These are phyloP conservation scores for Lordiphosa collinella DNA, from an alignment of 1,140 invertebrate species.

Conservation along the genomic window DNA sequence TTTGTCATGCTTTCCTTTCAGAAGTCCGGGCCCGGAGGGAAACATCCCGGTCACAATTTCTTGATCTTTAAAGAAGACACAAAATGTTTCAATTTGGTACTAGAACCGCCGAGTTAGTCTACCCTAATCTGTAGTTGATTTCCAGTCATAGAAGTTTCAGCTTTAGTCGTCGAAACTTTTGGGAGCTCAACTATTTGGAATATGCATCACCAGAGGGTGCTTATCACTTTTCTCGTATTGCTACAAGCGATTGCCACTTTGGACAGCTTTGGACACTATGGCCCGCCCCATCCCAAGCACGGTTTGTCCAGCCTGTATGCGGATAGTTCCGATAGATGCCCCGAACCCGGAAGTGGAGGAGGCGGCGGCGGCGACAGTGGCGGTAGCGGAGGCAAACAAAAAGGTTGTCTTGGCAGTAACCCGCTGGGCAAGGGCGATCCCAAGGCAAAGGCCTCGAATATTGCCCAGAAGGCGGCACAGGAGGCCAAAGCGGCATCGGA, in stretches of 20 bases:
- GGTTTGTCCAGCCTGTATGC: conserved; percentile 13
- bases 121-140: no score
- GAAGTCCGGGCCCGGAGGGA: no score
- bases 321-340: conserved; percentile 5
- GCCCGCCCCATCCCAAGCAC: neutral
- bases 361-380: neutral
- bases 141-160: no score
- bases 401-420: neutral
- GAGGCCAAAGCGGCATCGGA: conserved; percentile 84
- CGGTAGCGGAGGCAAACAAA: neutral
- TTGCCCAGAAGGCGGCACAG: conserved; percentile 84
- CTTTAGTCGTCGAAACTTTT: neutral
- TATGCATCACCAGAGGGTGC: conserved; percentile 17
- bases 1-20: no score
- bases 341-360: neutral
- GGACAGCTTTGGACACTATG: conserved; percentile 14
- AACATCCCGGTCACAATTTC: no score
- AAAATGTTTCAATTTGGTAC: no score
- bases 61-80: no score
- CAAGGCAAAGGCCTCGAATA: conserved; percentile 81
- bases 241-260: conserved; percentile 16
- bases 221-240: conserved; percentile 13
- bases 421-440: conserved; percentile 20
- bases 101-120: no score
- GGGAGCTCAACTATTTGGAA: conserved; percentile 15